Percentiles rank a stretch among this genome's conserved stretches.
phyloP scores from a whole-genome alignment of 2,888 invertebrate genomes.

The Dichetophora obliterata region DNA sequence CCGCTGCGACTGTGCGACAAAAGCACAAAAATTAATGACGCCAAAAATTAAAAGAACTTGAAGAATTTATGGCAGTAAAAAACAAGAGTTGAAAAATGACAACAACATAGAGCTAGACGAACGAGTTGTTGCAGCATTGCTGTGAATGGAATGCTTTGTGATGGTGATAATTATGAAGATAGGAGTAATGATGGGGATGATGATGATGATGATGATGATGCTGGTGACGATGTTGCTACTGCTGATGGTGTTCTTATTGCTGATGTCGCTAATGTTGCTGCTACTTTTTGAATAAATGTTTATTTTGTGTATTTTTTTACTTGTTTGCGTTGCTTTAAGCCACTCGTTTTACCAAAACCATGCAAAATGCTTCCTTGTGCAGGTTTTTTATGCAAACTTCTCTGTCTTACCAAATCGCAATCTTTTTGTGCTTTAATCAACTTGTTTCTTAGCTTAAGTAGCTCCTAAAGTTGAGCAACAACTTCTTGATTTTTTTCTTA shows the following conservation, averaged over 20 bases:
- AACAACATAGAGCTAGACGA: neutral
- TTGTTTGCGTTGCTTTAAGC: neutral
- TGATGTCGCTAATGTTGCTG: neutral
- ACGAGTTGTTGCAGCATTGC: neutral
- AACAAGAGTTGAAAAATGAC: neutral
- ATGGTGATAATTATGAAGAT: neutral
- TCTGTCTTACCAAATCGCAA: neutral
- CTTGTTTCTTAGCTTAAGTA: neutral
- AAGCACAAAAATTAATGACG: neutral
- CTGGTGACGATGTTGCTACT: neutral
- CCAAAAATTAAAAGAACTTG: neutral
- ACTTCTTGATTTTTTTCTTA: constrained; percentile 1
- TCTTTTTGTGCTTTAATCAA: neutral
- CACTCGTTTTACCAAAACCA: constrained; percentile 9
- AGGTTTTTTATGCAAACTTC: neutral
- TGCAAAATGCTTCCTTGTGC: constrained; percentile 9
- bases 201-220: neutral
- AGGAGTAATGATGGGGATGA: neutral
- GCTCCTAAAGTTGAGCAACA: neutral
- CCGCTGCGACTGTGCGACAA: neutral
- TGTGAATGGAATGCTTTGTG: neutral
- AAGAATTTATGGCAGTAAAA: neutral
- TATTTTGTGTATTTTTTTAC: neutral
- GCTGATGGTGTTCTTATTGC: neutral
- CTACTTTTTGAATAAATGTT: neutral